A percentile compares a stretch with the other conserved stretches of the same genome.
Evolutionary conservation across 2,888 invertebrate species (phyloP).

Genomic region (Cantharis lateralis): DNA sequence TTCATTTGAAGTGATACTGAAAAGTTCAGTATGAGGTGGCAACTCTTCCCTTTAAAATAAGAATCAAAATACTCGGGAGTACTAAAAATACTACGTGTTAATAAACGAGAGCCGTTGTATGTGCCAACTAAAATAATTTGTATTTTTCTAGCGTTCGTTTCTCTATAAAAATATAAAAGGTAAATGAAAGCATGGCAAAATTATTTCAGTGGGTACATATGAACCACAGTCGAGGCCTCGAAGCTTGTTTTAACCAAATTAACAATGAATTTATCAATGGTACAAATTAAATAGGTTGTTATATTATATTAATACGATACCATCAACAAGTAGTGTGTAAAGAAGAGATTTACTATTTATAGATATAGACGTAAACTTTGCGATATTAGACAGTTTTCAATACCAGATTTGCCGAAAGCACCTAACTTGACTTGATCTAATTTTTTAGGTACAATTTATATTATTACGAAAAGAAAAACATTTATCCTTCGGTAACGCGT

Average conservation of each 20-base stretch:
- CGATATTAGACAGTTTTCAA: neutral
- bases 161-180: neutral
- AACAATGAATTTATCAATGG: neutral
- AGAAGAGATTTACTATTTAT: too few relatives aligned
- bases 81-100: neutral
- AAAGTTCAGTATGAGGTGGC: neutral
- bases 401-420: neutral
- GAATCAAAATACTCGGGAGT: neutral
- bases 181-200: neutral
- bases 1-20: neutral
- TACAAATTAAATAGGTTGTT: neutral
- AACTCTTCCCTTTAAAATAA: neutral
- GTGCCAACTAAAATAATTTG: neutral
- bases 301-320: too few relatives aligned
- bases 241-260: neutral
- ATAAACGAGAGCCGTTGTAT: neutral
- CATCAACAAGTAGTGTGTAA: too few relatives aligned
- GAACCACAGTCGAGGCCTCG: neutral
- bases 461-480: neutral
- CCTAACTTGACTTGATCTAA: neutral
- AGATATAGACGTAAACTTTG: too few relatives aligned
- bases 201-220: neutral
- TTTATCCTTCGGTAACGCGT: neutral
- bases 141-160: neutral
- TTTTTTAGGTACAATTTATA: neutral